These are phyloP conservation scores for Scyliorhinus canicula DNA, from an alignment of 2,797 vertebrate genomes.

Conservation along the genomic window DNA sequence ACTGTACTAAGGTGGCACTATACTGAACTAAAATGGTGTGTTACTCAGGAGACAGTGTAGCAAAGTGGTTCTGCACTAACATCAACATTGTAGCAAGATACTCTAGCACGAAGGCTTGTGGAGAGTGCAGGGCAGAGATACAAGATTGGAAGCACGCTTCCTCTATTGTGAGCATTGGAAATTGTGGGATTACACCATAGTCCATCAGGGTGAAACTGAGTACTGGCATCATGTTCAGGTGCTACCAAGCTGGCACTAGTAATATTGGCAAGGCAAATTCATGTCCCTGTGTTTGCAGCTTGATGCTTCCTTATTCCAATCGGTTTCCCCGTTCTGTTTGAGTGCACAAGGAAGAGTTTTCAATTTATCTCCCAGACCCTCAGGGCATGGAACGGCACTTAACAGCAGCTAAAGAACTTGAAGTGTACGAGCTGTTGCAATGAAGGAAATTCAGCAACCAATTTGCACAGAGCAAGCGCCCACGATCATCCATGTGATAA, in stretches of 20 bases:
- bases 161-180: neutral
- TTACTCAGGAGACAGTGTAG: neutral
- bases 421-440: no score
- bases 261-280: no score
- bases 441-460: no score
- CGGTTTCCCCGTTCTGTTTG: neutral
- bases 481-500: no score
- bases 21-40: neutral
- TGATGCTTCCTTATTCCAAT: neutral
- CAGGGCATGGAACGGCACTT: no score
- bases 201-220: neutral
- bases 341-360: neutral
- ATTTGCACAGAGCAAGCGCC: no score
- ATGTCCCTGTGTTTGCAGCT: neutral
- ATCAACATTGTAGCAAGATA: no score
- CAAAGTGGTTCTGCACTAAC: neutral
- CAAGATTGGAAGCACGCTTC: neutral
- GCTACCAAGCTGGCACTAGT: no score
- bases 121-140: neutral
- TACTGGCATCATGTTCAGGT: neutral
- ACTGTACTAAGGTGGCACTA: neutral
- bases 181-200: neutral
- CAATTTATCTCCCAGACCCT: no score
- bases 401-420: no score
- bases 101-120: no score